A percentile compares a stretch with the other conserved stretches of the same genome.
Evolutionary conservation across 2,888 invertebrate species (phyloP).

Genomic region (Xylocampa areola): DNA sequence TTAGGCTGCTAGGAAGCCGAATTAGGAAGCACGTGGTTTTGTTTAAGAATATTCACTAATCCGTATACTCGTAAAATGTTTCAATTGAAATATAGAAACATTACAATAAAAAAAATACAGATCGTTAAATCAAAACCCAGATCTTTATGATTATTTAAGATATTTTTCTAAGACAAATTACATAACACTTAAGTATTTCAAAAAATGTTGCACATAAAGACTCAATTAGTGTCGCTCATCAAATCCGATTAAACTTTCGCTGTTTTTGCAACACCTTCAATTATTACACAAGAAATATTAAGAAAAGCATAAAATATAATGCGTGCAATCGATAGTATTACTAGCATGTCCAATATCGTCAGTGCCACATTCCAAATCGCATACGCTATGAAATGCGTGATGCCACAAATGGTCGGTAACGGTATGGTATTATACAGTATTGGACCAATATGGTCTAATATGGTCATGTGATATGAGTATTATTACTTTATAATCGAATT

Average conservation of each 20-base stretch:
- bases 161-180: too few relatives aligned
- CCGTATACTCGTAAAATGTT: too few relatives aligned
- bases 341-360: conserved; percentile 46
- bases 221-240: neutral
- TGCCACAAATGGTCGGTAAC: conserved; percentile 42
- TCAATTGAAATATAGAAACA: too few relatives aligned
- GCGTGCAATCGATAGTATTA: conserved; percentile 35
- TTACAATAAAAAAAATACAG: too few relatives aligned
- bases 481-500: too few relatives aligned
- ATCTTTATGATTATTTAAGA: too few relatives aligned
- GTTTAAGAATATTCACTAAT: too few relatives aligned
- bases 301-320: conserved; percentile 18
- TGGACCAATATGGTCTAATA: conserved; percentile 22
- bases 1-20: conserved; percentile 30
- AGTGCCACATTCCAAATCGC: conserved; percentile 54
- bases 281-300: conserved; percentile 32
- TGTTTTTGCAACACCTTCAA: conserved; percentile 24
- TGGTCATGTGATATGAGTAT: conserved; percentile 14
- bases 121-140: too few relatives aligned
- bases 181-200: too few relatives aligned
- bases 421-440: conserved; percentile 36
- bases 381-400: conserved; percentile 31
- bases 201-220: too few relatives aligned
- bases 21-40: conserved; percentile 30
- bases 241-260: conserved; percentile 37